Percentiles rank a stretch among this genome's conserved stretches.
phyloP scores from a whole-genome alignment of 92 coral and sea anemone species.

The Galaxea fascicularis region DNA sequence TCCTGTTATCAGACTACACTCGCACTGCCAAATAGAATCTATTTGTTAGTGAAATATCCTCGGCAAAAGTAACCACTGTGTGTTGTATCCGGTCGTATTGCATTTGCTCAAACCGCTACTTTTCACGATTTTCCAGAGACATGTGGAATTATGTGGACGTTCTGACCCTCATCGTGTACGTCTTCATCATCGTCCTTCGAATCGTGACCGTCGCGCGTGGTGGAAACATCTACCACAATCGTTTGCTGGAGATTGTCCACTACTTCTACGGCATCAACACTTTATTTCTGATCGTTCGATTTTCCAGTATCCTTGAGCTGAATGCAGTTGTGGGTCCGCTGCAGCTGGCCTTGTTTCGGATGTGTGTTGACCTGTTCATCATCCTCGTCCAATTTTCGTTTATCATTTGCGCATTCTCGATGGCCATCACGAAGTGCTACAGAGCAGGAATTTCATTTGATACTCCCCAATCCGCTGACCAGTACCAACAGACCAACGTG shows the following conservation, averaged over 20 bases:
- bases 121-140: constrained; percentile 20
- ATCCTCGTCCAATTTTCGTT: constrained; percentile 40
- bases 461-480: not conserved
- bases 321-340: constrained; percentile 36
- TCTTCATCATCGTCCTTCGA: constrained; percentile 25
- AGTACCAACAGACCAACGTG: not conserved
- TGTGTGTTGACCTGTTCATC: constrained; percentile 32
- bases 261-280: constrained; percentile 45
- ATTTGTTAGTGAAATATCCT: too few species aligned
- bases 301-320: constrained; percentile 37
- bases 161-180: not conserved
- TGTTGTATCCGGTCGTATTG: too few species aligned
- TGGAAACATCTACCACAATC: constrained; percentile 12
- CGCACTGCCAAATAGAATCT: too few species aligned
- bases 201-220: constrained; percentile 13
- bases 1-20: too few species aligned
- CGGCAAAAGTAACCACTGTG: too few species aligned
- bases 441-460: constrained; percentile 7
- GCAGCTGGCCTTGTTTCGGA: constrained; percentile 49
- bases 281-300: constrained; percentile 27
- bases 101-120: too few species aligned
- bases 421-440: constrained; percentile 48
- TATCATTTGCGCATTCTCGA: constrained; percentile 40
- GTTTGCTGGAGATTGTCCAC: constrained; percentile 25
- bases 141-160: constrained; percentile 62